phyloP scores from a whole-genome alignment of 2,113 vertebrate genomes.

The Nicator chloris region DNA sequence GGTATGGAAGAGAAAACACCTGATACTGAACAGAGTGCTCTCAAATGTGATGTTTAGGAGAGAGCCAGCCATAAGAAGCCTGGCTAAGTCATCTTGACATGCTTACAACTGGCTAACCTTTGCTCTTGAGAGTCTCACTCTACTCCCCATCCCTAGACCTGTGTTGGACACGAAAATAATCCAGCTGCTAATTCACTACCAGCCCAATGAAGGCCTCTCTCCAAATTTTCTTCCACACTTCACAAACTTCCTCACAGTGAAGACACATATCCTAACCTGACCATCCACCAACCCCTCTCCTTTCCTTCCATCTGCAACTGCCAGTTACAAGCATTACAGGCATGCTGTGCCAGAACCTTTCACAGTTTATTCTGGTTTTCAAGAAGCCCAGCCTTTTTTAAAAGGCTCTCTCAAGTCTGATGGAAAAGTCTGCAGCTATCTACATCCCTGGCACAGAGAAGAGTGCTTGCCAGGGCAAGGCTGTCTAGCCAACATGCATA shows the following conservation, averaged over 20 bases:
- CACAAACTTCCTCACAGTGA: neutral
- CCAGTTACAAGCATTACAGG: neutral
- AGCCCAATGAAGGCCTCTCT: neutral
- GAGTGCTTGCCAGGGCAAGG: constrained; percentile 21
- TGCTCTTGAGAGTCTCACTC: neutral
- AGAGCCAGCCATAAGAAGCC: neutral
- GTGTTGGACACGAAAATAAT: neutral
- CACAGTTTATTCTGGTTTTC: neutral
- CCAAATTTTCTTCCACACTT: neutral
- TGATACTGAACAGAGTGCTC: neutral
- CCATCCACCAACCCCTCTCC: neutral
- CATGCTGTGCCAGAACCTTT: neutral
- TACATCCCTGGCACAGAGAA: neutral
- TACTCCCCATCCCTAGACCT: neutral
- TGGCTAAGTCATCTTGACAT: neutral
- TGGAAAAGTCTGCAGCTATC: neutral
- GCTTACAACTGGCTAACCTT: neutral
- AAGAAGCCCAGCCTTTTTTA: neutral
- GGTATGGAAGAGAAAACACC: neutral
- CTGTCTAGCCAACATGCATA: constrained; percentile 1
- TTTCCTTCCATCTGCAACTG: neutral
- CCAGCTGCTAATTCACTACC: neutral
- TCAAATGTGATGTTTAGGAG: neutral
- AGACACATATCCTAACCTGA: neutral
- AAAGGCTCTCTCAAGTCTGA: neutral